Conservation (phyloP, 92 coral and sea anemone species). For the Phenganax stokvisi region DNA sequence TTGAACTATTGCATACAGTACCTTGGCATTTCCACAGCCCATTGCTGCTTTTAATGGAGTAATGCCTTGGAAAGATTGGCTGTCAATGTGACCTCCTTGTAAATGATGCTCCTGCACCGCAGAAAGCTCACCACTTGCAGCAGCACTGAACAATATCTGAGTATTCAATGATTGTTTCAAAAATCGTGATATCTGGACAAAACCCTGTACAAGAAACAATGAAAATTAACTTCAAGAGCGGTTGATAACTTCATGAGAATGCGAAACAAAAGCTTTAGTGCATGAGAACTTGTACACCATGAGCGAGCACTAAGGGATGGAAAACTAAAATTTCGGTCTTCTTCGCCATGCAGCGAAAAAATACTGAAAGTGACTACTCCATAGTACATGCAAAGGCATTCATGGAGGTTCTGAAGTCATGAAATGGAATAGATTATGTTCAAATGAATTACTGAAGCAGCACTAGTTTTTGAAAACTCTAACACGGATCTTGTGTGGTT, state of each 20-base stretch:
- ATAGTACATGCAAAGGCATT: too few species aligned
- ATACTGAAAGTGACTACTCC: too few species aligned
- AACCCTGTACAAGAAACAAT: too few species aligned
- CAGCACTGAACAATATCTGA: constrained; percentile 19
- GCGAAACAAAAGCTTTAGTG: background rate
- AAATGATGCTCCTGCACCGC: constrained; percentile 20
- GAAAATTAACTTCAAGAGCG: background rate
- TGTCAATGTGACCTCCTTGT: constrained; percentile 17
- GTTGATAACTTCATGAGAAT: too few species aligned
- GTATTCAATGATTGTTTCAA: background rate
- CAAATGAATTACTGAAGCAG: too few species aligned
- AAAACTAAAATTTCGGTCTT: too few species aligned
- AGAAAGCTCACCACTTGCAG: constrained; percentile 8
- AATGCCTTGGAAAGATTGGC: constrained; percentile 4
- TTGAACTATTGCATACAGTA: background rate
- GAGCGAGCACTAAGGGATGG: too few species aligned
- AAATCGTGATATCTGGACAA: constrained; percentile 19
- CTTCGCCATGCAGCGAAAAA: too few species aligned
- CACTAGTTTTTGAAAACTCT: too few species aligned
- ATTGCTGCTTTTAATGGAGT: constrained; percentile 24
- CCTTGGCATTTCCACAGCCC: constrained; percentile 21
- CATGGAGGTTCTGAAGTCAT: too few species aligned
- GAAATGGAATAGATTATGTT: too few species aligned
- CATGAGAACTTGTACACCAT: background rate
- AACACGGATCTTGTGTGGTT: too few species aligned